Conservation (phyloP, 2,888 invertebrate genomes). For the Mimumesa dahlbomi region DNA sequence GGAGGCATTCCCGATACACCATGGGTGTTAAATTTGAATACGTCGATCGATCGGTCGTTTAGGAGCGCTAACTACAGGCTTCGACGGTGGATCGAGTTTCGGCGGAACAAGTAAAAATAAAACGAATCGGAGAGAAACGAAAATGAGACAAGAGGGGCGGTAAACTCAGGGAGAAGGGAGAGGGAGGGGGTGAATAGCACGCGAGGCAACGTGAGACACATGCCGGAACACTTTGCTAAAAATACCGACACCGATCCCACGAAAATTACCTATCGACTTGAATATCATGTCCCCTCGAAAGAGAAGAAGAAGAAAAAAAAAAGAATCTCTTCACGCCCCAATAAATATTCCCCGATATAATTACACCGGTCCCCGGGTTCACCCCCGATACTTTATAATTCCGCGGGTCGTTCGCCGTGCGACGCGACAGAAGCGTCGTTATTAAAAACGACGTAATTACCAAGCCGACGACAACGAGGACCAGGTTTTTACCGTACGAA, state of each 20-base stretch:
- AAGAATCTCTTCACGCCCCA: neutral
- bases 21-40: slow-evolving; percentile 57
- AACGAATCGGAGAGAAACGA: too few species aligned
- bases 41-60: slow-evolving; percentile 49
- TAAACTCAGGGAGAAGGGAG: too few species aligned
- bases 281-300: too few species aligned
- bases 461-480: too few species aligned
- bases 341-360: neutral
- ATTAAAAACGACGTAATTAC: too few species aligned
- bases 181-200: slow-evolving; percentile 16
- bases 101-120: too few species aligned
- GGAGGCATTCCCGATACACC: slow-evolving; percentile 26
- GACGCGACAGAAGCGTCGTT: neutral
- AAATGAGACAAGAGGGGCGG: too few species aligned
- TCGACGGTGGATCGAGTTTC: slow-evolving; percentile 56
- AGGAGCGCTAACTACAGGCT: slow-evolving; percentile 53
- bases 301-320: neutral
- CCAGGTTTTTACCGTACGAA: too few species aligned
- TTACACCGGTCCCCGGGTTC: too few species aligned
- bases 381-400: neutral
- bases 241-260: too few species aligned
- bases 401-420: neutral
- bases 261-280: too few species aligned
- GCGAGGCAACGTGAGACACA: slow-evolving; percentile 12
- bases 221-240: too few species aligned